Base-by-base conservation (phyloP, 2,888 invertebrate genomes). In the Athripsodes cinereus region DNA sequence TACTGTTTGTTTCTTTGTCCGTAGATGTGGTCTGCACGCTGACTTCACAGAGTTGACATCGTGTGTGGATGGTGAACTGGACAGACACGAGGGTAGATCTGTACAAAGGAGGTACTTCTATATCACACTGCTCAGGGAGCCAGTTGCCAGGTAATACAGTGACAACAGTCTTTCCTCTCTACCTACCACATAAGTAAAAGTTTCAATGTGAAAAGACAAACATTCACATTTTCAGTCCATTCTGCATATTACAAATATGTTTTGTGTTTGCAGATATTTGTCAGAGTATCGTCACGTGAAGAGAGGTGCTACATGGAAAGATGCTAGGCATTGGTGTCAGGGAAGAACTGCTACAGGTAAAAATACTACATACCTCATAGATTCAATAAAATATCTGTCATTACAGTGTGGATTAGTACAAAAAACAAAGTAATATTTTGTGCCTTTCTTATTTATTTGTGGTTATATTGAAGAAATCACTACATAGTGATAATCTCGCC, bases 221-320 rank as follows among this genome's bases (percentile, higher is more conserved):
- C n/a, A n/a, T n/a, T n/a, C n/a, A n/a, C n/a, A n/a, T n/a, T n/a
- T n/a, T n/a, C 26, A 26, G 10, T 26, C 3, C 26, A 26, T 26
- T 10, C 26, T 6, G 26, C 10, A 26, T 26, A 26, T 26, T 26
- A 26, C 26, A 26, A 11, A 31, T 31, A 8, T 20, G 6, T 35
- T 35, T 34, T 55, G 49, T 46, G 57, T 40, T 40, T 56, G 20
- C 68, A 80, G 93, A 67, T 99, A 95, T 76, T 79, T 99, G 68
- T 96, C 96, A 58, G 99, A 99, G 75, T 99, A 92, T 75, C 85
- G 94, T 47, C 99, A 99, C 75, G 97, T 98, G 51, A 91, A 93
- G 70, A 83, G 98, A 22, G 96, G 97, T 34, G 96, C 96, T 59
- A 96, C 96, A 40, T 97, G 97, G 97, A 91, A 91, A 71, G 91